Conservation (phyloP, 2,113 vertebrate genomes). For the Holacanthus passer region DNA sequence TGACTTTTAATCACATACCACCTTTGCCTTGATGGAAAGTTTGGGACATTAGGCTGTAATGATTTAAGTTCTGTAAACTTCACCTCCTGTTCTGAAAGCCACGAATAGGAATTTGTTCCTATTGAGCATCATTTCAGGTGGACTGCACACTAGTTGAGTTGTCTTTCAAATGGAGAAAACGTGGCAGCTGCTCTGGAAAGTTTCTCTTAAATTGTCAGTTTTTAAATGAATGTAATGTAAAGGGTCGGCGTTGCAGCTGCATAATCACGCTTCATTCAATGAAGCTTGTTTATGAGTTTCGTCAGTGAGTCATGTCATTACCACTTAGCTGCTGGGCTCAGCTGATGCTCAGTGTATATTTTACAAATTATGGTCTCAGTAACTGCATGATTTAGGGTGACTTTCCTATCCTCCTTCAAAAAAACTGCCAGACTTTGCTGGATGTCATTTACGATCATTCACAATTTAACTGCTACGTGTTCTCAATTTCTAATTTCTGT, state of each 20-base stretch:
- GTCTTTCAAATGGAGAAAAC: conserved; percentile 6
- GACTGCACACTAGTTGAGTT: background rate
- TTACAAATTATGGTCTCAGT: background rate
- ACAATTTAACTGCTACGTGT: background rate
- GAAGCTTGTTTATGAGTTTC: background rate
- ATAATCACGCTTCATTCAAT: background rate
- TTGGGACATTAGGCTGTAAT: background rate
- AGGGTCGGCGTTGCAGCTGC: background rate
- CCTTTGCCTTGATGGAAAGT: background rate
- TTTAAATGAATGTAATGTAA: conserved; percentile 7
- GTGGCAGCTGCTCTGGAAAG: conserved; percentile 19
- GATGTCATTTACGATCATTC: background rate
- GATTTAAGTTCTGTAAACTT: background rate
- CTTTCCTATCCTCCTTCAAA: background rate
- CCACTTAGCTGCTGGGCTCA: conserved; percentile 11
- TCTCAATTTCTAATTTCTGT: background rate
- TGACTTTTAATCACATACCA: background rate
- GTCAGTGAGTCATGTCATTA: conserved; percentile 16
- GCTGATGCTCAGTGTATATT: conserved; percentile 7
- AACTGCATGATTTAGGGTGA: conserved; percentile 3
- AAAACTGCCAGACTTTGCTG: background rate
- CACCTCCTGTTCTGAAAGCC: background rate
- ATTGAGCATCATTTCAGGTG: background rate
- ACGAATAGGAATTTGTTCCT: too few species aligned
- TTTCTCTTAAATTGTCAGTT: conserved; percentile 6